A percentile compares a stretch with the other conserved stretches of the same genome.
Conservation (phyloP, 2,113 vertebrate genomes). For the Scalopus aquaticus region DNA sequence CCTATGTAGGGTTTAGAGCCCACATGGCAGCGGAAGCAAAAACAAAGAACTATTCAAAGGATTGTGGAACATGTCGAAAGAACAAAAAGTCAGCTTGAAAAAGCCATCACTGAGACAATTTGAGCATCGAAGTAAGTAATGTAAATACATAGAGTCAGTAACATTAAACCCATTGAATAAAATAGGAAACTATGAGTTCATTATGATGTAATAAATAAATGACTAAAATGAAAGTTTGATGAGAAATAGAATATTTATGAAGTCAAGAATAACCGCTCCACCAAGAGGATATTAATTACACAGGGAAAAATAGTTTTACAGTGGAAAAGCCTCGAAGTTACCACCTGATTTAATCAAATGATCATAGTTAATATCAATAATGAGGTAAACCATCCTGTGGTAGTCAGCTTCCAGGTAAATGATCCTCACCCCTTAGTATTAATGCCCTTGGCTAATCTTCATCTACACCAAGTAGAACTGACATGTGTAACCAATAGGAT, state of each 20-base stretch:
- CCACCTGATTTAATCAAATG: not conserved
- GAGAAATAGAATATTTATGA: slow-evolving; percentile 20
- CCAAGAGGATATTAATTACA: not conserved
- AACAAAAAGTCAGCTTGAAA: not conserved
- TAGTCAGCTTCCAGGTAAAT: not conserved
- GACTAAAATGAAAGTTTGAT: slow-evolving; percentile 28
- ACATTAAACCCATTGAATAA: not conserved
- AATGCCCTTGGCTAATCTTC: not conserved
- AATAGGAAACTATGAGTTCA: not conserved
- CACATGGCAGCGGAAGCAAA: not conserved
- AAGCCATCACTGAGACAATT: not conserved
- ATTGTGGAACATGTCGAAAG: not conserved
- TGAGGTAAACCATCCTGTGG: not conserved
- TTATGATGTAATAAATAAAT: not conserved
- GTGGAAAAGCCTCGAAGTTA: not conserved
- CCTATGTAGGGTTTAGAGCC: not conserved
- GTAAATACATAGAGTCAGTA: not conserved
- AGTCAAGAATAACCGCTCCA: not conserved
- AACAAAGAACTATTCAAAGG: not conserved
- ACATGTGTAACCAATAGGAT: not conserved
- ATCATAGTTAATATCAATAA: not conserved
- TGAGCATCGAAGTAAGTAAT: not conserved
- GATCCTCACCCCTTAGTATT: not conserved
- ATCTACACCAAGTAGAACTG: not conserved
- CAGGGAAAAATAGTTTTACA: not conserved